These are phyloP conservation scores for Chromobotia macracanthus DNA, from an alignment of 2,797 vertebrate genomes.

Conservation along the genomic window DNA sequence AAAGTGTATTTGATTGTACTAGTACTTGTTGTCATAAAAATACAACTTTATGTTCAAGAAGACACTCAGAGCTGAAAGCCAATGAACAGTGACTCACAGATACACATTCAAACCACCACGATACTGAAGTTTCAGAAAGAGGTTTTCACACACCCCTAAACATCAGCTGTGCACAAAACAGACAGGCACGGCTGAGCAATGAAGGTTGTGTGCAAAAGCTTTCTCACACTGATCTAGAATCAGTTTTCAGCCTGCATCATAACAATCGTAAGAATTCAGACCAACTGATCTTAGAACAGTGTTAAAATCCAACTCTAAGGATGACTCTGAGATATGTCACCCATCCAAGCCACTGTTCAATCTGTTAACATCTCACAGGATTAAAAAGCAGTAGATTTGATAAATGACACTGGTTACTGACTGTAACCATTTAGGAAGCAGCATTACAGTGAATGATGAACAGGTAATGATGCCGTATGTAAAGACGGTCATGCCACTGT, in stretches of 20 bases:
- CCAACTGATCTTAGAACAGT: neutral
- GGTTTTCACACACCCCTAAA: constrained; percentile 19
- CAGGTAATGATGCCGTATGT: too few relatives aligned
- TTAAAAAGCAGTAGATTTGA: constrained; percentile 1
- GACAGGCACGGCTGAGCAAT: constrained; percentile 18
- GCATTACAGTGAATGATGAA: constrained; percentile 55
- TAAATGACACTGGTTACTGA: constrained; percentile 34
- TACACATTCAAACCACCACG: constrained; percentile 71
- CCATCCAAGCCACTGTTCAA: constrained; percentile 33
- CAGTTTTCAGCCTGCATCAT: neutral
- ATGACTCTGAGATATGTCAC: constrained; percentile 17
- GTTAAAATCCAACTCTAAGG: constrained; percentile 3
- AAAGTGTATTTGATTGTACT: constrained; percentile 91
- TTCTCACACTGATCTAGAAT: neutral
- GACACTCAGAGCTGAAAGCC: constrained; percentile 76
- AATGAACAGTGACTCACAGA: constrained; percentile 65
- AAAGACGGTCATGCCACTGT: constrained; percentile 50
- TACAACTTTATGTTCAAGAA: constrained; percentile 80
- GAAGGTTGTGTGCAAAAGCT: neutral
- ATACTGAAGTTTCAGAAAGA: constrained; percentile 34
- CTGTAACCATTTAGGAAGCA: constrained; percentile 48
- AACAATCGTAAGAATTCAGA: neutral
- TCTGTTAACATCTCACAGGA: constrained; percentile 13
- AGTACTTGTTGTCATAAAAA: constrained; percentile 82
- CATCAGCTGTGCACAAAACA: constrained; percentile 47